Conservation (phyloP, 2,113 vertebrate genomes). For the Caloenas nicobarica region DNA sequence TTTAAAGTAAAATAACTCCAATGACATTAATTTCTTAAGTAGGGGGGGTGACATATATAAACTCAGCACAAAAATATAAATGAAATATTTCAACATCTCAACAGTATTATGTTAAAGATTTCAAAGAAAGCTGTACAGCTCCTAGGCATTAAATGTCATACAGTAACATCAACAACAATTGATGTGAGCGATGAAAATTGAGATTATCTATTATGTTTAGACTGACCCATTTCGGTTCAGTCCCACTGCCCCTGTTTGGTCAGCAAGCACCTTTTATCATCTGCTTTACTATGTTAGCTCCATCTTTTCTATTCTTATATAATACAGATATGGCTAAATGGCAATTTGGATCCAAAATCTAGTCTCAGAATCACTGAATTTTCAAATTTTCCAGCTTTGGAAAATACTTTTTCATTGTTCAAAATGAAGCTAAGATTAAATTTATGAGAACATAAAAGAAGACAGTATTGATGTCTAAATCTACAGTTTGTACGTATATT, state of each 20-base stretch:
- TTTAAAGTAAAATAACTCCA: slow-evolving; percentile 65
- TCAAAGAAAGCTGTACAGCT: slow-evolving; percentile 31
- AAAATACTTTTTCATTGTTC: neutral
- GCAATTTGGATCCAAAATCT: slow-evolving; percentile 26
- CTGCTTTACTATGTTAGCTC: slow-evolving; percentile 50
- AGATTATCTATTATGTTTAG: slow-evolving; percentile 44
- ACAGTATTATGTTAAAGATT: slow-evolving; percentile 42
- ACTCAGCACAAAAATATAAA: slow-evolving; percentile 13
- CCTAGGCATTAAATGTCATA: slow-evolving; percentile 8
- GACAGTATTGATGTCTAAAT: neutral
- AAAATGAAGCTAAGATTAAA: neutral
- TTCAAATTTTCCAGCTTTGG: neutral
- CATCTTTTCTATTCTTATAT: slow-evolving; percentile 26
- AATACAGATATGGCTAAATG: neutral
- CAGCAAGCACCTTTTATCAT: slow-evolving; percentile 57
- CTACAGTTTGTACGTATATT: neutral
- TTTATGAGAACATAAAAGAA: neutral
- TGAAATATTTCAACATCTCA: slow-evolving; percentile 46
- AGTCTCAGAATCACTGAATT: neutral
- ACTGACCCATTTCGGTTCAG: slow-evolving; percentile 33
- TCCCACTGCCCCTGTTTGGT: slow-evolving; percentile 56
- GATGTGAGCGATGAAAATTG: slow-evolving; percentile 46
- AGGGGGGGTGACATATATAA: neutral
- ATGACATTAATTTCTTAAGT: slow-evolving; percentile 57
- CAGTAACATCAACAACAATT: slow-evolving; percentile 24